Base-by-base conservation (phyloP, 2,113 vertebrate species). In the Tenrec ecaudatus region DNA sequence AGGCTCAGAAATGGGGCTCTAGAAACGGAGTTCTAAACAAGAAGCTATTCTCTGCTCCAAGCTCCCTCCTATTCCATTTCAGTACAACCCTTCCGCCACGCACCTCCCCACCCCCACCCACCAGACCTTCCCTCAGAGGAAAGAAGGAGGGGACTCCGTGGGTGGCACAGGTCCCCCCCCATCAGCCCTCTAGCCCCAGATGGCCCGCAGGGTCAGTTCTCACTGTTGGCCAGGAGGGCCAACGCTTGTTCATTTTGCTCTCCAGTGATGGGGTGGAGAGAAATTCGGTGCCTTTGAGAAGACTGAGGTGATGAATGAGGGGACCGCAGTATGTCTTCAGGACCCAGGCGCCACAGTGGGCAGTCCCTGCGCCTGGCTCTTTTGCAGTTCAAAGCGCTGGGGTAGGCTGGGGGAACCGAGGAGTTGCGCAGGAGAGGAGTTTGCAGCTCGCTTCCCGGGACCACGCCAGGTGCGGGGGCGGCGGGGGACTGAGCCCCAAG, bases 161-260 rank as follows among this genome's bases (percentile, higher is more conserved):
- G 47, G 60, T 62, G 1, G 7, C 3, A 0, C 38, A 25, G 3
- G 19, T 0, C 3, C 38, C 2, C 38, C 2, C 0, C 0, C 29
- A 23, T 12, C 66, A 27, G 33, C 0, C 14, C 0, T 11, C 23
- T 3, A 2, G 64, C n/a, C 0, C 19, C 53, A 38, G 20, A 2
- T 11, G 11, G 53, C 14, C 17, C 38, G 47, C 43, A 2, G 1
- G 17, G 19, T 76, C 57, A 8, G 16, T 31, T 27, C 31, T 82
- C 9, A 3, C 40, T 53, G 25, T 64, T 69, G 71, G 36, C 47
- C 17, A 0, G 66, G 25, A 60, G 76, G 60, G 11, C 60, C 1
- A 5, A 81, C 83, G n/a, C 12, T 82, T 91, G 87, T 36, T 6
- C 4, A 29, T n/a, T 85, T 62, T 69, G 22, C 2, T 36, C 16